Evolutionary conservation across 1,140 invertebrate species (phyloP).

Genomic region (Ephestia elutella): DNA sequence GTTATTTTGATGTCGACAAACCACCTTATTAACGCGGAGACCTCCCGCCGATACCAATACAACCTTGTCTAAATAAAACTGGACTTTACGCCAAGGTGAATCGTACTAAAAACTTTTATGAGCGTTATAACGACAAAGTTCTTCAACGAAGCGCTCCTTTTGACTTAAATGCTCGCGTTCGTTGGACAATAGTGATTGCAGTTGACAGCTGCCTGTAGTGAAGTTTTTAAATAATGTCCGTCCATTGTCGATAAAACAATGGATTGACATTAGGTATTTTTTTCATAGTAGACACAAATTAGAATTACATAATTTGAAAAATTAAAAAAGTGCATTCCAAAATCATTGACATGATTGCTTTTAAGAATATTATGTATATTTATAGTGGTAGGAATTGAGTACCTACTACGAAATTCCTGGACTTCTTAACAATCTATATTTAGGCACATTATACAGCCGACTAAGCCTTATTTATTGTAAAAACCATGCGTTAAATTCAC

Average conservation of each 20-base stretch:
- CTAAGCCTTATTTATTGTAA: background rate
- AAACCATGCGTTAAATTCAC: background rate
- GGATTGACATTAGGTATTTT: background rate
- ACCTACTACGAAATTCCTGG: no score
- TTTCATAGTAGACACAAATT: no score
- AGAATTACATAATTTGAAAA: no score
- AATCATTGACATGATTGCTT: no score
- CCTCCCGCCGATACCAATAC: constrained; percentile 50
- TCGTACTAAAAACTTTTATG: constrained; percentile 41
- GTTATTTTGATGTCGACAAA: constrained; percentile 71
- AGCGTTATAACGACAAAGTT: constrained; percentile 52
- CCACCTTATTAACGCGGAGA: constrained; percentile 63
- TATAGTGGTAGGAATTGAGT: no score
- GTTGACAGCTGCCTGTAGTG: constrained; percentile 58
- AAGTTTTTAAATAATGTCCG: constrained; percentile 14
- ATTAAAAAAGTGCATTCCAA: no score
- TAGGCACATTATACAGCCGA: background rate
- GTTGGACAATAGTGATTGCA: constrained; percentile 51
- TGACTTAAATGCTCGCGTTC: constrained; percentile 63
- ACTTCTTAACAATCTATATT: no score
- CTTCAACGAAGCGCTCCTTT: constrained; percentile 45
- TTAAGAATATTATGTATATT: no score
- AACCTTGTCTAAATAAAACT: constrained; percentile 49
- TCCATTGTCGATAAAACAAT: constrained; percentile 26
- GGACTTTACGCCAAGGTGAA: constrained; percentile 17